Conservation (phyloP, 2,888 invertebrate species). For the Pteria penguin region DNA sequence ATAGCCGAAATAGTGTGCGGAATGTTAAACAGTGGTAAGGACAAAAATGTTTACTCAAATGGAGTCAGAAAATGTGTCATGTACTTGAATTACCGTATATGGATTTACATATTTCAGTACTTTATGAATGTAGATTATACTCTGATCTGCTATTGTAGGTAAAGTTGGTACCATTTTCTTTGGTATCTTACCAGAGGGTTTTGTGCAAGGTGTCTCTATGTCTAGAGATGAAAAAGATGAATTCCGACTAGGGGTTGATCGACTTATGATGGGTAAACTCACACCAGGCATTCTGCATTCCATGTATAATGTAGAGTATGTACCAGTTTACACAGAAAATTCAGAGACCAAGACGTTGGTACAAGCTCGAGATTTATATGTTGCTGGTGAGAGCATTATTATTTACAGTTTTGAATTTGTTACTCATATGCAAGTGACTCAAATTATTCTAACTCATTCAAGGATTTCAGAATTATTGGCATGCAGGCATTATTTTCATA, state of each 20-base stretch:
- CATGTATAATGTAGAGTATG: conserved; percentile 53
- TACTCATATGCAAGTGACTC: neutral
- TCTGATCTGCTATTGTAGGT: conserved; percentile 45
- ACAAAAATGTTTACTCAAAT: neutral
- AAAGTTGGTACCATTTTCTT: conserved; percentile 59
- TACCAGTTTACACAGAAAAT: conserved; percentile 48
- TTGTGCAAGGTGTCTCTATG: conserved; percentile 57
- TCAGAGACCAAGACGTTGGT: neutral
- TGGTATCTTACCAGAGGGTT: conserved; percentile 52
- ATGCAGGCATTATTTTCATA: too few relatives aligned
- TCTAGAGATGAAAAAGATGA: conserved; percentile 59
- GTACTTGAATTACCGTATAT: neutral
- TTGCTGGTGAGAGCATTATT: conserved; percentile 59
- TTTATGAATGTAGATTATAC: neutral
- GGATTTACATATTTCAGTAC: neutral
- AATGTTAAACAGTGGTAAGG: conserved; percentile 61
- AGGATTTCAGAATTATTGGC: too few relatives aligned
- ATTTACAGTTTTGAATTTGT: too few relatives aligned
- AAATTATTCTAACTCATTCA: neutral
- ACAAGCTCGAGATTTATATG: conserved; percentile 50
- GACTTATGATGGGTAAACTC: conserved; percentile 53
- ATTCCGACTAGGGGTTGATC: conserved; percentile 62
- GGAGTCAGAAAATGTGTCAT: neutral
- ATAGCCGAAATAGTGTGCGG: conserved; percentile 57
- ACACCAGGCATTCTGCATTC: conserved; percentile 55